Evolutionary conservation across 2,888 invertebrate genomes (phyloP), one percentile per base, ranked within the genome.

Genomic region (Polydesmus complanatus): DNA sequence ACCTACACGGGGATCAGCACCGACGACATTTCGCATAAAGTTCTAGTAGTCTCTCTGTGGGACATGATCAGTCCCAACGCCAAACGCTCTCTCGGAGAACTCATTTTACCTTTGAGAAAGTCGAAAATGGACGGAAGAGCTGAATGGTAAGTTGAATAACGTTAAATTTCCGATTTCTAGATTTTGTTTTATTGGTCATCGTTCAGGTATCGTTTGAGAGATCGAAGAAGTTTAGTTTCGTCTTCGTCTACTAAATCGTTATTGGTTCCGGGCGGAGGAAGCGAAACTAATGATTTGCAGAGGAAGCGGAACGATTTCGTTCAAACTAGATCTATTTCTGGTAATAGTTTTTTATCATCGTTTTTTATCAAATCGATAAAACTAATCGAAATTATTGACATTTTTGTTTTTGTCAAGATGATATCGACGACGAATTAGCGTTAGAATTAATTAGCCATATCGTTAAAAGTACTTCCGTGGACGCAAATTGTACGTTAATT

Each of bases 1-100:
- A 86, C 85, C 61, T 90, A 92, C 72, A 80, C 84, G 1, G 84
- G 85, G 8, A 56, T 49, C 49, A 69, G 37, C 19, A 26, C 50
- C 27, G 57, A 57, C 19, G 61, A 61, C 37, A 47, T 60, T 27
- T 19, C 54, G 22, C 52, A 60, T 18, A 60, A 60, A 54, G 53
- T 54, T 47, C 23, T 60, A 26, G 54, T 54, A 37, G 54, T 60
- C 22, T 60, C 60, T 2, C 21, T 60, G 3, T 60, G 60, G 60
- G 60, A 60, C 21, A 25, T 54, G 21, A 60, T 60, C 21, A 22
- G 27, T n/a, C 23, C 50, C 1, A 54, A 53, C 5, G 60, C 53
- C 21, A 60, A 60, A 27, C 27, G 60, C 19, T 53, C 54, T 54
- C 37, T 60, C 22, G 60, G 60, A 19, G 60, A 60, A 60, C 22